Base-by-base conservation (phyloP, 2,113 vertebrate genomes). In the Oncorhynchus masou region DNA sequence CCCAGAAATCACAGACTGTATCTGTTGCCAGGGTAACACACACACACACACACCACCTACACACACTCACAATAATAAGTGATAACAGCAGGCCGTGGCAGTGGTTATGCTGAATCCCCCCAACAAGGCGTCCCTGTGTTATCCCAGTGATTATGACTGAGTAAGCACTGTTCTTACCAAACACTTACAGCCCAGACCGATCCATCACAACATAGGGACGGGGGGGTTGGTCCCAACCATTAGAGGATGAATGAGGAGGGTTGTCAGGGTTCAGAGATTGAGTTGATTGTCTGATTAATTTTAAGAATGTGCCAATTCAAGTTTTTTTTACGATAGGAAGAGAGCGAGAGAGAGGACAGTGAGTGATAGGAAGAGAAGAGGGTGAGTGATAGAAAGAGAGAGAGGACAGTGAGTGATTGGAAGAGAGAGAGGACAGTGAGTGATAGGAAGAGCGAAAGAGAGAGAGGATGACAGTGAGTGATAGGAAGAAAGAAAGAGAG, bases 71-170 rank as follows among this genome's bases (percentile, higher is more conserved):
- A 22, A 62, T n/a, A 22, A 68, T 70, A 75, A 68, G 68, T 22
- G 70, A 70, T 12, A 3, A 70, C 54, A 57, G 19, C 3, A 4
- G 6, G 7, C 57, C 1, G 15, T 60, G 74, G 34, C 74, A 15
- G 49, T 15, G 70, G 49, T 34, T 12, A 27, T 39, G 19, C 48
- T 77, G 71, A 68, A 82, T 71, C n/a, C 70, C 20, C 15, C 64
- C 80, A 82, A 77, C 74, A 75, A 70, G 67, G 39, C 68, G 13
- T 67, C 48, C 45, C 49, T 62, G 64, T 65, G 51, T 60, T 59
- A 25, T 29, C 27, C 24, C n/a, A 39, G 69, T 72, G 49, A 78
- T 78, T 82, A 76, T 68, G 57, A 65, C 51, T 29, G 81, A 75
- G 65, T 69, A 70, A 73, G 69, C 74, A 62, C 57, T 51, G 71